phyloP scores from a whole-genome alignment of 2,113 vertebrate species.

The Lophura nycthemera region DNA sequence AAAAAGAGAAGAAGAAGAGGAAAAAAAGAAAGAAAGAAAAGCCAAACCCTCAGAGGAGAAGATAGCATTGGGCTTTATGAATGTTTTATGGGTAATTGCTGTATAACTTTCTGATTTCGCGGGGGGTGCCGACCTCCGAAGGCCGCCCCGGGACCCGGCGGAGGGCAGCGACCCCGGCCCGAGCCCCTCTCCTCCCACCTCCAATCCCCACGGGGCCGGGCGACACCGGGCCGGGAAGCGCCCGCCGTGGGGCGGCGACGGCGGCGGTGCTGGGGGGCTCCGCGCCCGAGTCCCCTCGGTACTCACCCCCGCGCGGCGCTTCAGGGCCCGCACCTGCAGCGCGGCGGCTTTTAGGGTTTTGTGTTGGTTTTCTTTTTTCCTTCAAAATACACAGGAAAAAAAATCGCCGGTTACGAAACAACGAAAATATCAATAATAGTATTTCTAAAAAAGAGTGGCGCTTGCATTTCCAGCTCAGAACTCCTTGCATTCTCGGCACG shows the following conservation, averaged over 20 bases:
- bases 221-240: not conserved
- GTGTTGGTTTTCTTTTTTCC: not conserved
- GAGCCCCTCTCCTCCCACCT: not conserved
- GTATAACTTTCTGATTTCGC: slow-evolving; percentile 72
- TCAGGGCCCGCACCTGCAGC: not conserved
- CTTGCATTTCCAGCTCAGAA: slow-evolving; percentile 12
- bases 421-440: not conserved
- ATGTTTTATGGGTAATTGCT: slow-evolving; percentile 80
- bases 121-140: not conserved
- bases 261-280: not conserved
- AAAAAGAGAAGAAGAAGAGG: not conserved
- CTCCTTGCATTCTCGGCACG: not conserved
- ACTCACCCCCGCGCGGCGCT: slow-evolving; percentile 79
- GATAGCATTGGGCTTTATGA: slow-evolving; percentile 66
- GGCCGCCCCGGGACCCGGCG: not conserved
- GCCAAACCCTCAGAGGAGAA: slow-evolving; percentile 67
- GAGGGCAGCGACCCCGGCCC: not conserved
- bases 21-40: not conserved
- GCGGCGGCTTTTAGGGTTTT: slow-evolving; percentile 53
- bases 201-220: not conserved
- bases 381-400: slow-evolving; percentile 25
- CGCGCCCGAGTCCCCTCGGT: slow-evolving; percentile 54
- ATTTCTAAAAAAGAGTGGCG: not conserved
- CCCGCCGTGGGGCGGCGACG: not conserved
- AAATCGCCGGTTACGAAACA: not conserved